phyloP scores from a whole-genome alignment of 1,140 invertebrate genomes.

The Antheraea mylitta region DNA sequence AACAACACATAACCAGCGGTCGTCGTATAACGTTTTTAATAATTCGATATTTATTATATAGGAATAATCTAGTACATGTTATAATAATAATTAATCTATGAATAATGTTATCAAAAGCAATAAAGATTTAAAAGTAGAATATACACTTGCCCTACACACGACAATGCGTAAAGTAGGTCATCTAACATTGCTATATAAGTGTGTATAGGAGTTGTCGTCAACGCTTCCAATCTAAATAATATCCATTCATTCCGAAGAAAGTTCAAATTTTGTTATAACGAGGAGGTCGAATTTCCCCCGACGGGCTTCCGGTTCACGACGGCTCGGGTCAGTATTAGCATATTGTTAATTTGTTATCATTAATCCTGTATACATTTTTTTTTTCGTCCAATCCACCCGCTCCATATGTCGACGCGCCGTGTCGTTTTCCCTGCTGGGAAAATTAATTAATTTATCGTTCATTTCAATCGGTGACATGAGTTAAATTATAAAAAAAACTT shows the following conservation, averaged over 20 bases:
- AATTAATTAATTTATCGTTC: background rate
- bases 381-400: constrained; percentile 7
- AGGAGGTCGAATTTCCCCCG: constrained; percentile 4
- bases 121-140: background rate
- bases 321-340: constrained; percentile 18
- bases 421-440: background rate
- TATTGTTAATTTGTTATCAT: constrained; percentile 13
- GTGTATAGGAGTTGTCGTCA: background rate
- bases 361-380: constrained; percentile 16
- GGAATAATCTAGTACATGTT: no score
- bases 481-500: background rate
- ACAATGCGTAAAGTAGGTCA: background rate
- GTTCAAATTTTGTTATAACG: constrained; percentile 4
- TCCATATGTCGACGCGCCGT: background rate
- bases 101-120: no score
- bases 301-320: constrained; percentile 17
- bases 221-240: constrained; percentile 4
- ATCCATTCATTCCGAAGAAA: constrained; percentile 9
- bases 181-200: background rate
- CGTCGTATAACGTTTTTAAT: no score
- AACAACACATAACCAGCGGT: no score
- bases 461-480: background rate
- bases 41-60: no score
- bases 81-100: no score
- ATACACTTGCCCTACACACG: background rate